Evolutionary conservation across 1,140 invertebrate species (phyloP).

Genomic region (Drosophila serrata): DNA sequence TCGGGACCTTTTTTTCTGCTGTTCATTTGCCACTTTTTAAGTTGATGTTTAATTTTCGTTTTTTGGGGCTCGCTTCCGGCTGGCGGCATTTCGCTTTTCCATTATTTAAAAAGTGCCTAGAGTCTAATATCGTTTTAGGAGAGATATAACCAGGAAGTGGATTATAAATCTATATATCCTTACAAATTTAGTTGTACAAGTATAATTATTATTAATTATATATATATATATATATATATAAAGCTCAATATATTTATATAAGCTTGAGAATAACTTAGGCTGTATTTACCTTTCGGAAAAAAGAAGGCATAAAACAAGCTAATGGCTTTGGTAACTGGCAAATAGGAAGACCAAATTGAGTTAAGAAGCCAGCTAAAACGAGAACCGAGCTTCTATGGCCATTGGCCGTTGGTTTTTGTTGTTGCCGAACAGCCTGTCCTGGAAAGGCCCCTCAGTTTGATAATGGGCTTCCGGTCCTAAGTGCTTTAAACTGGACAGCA

Average conservation of each 20-base stretch:
- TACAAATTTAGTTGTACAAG: too few relatives aligned
- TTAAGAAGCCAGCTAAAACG: constrained; percentile 2
- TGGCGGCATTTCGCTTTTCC: constrained; percentile 17
- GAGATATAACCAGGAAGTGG: neutral
- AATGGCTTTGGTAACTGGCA: constrained; percentile 12
- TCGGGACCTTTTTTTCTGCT: constrained; percentile 19
- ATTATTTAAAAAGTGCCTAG: neutral
- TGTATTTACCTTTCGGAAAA: neutral
- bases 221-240: neutral
- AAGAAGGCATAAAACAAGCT: neutral
- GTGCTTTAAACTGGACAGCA: constrained; percentile 18
- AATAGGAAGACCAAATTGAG: constrained; percentile 15
- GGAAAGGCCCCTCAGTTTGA: constrained; percentile 3
- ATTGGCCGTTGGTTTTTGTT: neutral
- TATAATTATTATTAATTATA: too few relatives aligned
- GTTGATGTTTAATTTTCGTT: constrained; percentile 49
- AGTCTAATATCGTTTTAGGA: constrained; percentile 7
- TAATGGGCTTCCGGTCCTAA: constrained; percentile 14
- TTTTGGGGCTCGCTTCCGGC: constrained; percentile 33
- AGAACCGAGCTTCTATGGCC: neutral
- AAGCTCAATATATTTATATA: neutral
- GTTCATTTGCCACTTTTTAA: constrained; percentile 48
- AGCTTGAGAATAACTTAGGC: neutral
- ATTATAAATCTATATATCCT: neutral
- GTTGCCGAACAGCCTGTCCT: constrained; percentile 9